Base-by-base conservation (phyloP, 2,113 vertebrate species). In the Hymenochirus boettgeri region DNA sequence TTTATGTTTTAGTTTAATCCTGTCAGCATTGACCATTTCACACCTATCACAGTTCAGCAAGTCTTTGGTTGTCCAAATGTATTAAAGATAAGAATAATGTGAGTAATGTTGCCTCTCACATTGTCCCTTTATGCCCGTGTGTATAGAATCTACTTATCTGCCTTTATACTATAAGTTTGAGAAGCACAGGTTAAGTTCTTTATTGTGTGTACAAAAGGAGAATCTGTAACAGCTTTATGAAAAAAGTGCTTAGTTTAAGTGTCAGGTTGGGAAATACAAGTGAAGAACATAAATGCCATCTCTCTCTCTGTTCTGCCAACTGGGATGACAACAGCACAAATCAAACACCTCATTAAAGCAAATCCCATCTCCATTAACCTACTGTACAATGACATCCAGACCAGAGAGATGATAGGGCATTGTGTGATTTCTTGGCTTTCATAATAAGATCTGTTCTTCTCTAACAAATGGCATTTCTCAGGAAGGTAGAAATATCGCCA, bases 341-440 rank as follows among this genome's bases (percentile, higher is more conserved):
- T 54, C 15, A 54, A 31, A 29, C 10, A 54, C 25, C 26, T 54
- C 13, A 54, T 54, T 54, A 54, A 54, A 54, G 26, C 26, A 19
- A 54, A 54, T 54, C 52, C 25, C 52, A 54, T 7, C 24, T 18
- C 52, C 52, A 29, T 54, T 54, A 54, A 27, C 26, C 26, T 29
- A 54, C 52, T 54, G 25, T 54, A 26, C 25, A 18, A n/a, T 27
- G 26, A 29, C 52, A 29, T 54, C 52, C 25, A 18, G 24, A 54
- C 17, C 52, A 54, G 18, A 54, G 52, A 29, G 52, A 54, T 54
- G 52, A 29, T 54, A 15, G 24, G 24, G 24, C 25, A 27, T 54
- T 27, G 17, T 54, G 52, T 48, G 46, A 48, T 21, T 22, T 23
- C 22, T 10, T 48, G 46, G 18, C 18, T 22, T 22, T 22, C 21